Percentiles rank a stretch among this genome's conserved stretches.
These are phyloP conservation scores for Osmoderma eremita DNA, from an alignment of 2,888 invertebrate genomes.

Conservation along the genomic window DNA sequence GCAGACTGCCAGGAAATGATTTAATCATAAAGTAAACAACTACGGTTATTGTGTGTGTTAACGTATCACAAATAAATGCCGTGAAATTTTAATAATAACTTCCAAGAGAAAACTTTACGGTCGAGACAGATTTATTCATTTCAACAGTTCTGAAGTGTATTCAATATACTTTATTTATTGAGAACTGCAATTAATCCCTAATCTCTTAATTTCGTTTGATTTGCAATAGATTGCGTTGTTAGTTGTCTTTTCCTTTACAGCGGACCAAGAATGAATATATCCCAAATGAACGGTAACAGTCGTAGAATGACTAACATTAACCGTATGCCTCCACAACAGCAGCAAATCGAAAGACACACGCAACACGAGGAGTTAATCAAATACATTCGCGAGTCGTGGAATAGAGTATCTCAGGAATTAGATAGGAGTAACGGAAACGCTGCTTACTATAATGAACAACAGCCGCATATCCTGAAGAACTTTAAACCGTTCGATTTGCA, in stretches of 20 bases:
- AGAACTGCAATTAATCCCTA: too few relatives aligned
- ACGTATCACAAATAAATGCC: too few relatives aligned
- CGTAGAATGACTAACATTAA: constrained; percentile 53
- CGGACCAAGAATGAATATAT: constrained; percentile 60
- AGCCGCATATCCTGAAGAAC: constrained; percentile 69
- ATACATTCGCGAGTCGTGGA: constrained; percentile 83
- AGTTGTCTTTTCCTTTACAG: constrained; percentile 47
- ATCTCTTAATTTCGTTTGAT: too few relatives aligned
- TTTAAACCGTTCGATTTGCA: constrained; percentile 84
- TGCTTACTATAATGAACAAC: constrained; percentile 73
- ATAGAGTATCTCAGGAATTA: constrained; percentile 67
- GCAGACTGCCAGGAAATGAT: too few relatives aligned
- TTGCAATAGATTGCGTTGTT: too few relatives aligned
- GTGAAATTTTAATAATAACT: too few relatives aligned
- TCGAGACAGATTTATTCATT: too few relatives aligned
- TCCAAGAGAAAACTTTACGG: too few relatives aligned
- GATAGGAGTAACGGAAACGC: constrained; percentile 62
- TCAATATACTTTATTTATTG: too few relatives aligned
- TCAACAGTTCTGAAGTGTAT: too few relatives aligned
- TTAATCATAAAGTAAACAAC: background rate
- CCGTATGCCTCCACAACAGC: constrained; percentile 51
- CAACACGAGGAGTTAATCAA: constrained; percentile 83
- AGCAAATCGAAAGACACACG: constrained; percentile 48
- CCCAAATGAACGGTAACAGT: constrained; percentile 60
- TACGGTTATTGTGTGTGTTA: too few relatives aligned